phyloP scores from a whole-genome alignment of 2,113 vertebrate species.

The Eulemur rufifrons region DNA sequence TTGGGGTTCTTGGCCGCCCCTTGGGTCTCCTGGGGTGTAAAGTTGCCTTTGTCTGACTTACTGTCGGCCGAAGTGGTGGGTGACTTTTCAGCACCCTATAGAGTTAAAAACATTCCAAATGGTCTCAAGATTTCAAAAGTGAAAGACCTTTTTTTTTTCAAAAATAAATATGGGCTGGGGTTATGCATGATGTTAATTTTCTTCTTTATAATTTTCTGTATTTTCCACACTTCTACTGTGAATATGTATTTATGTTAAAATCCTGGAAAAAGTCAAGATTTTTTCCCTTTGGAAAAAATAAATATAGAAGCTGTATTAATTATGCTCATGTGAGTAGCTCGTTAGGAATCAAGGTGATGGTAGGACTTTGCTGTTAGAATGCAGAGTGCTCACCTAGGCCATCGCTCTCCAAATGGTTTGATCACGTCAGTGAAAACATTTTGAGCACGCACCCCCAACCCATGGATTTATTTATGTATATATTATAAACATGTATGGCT shows the following conservation, averaged over 20 bases:
- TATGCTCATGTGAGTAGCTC: neutral
- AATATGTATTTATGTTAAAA: neutral
- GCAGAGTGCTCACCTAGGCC: neutral
- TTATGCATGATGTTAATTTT: neutral
- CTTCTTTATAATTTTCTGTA: neutral
- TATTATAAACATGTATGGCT: accelerated
- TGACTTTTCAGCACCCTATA: slow-evolving; percentile 79
- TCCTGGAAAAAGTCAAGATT: neutral
- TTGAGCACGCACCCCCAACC: neutral
- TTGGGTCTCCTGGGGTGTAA: slow-evolving; percentile 64
- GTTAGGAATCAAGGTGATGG: neutral
- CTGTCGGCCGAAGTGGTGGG: slow-evolving; percentile 40
- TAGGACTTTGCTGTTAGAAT: neutral
- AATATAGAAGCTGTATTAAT: neutral
- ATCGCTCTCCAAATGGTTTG: neutral
- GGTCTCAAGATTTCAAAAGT: neutral
- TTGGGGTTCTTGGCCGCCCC: slow-evolving; percentile 70
- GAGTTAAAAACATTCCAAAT: neutral
- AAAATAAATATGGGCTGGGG: neutral
- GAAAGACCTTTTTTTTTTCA: neutral
- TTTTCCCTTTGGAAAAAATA: neutral
- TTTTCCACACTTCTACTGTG: neutral
- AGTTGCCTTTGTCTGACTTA: slow-evolving; percentile 75
- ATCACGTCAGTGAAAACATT: neutral
- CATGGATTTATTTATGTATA: accelerated